These are phyloP conservation scores for Gobio gobio DNA, from an alignment of 2,113 vertebrate genomes.

Conservation along the genomic window DNA sequence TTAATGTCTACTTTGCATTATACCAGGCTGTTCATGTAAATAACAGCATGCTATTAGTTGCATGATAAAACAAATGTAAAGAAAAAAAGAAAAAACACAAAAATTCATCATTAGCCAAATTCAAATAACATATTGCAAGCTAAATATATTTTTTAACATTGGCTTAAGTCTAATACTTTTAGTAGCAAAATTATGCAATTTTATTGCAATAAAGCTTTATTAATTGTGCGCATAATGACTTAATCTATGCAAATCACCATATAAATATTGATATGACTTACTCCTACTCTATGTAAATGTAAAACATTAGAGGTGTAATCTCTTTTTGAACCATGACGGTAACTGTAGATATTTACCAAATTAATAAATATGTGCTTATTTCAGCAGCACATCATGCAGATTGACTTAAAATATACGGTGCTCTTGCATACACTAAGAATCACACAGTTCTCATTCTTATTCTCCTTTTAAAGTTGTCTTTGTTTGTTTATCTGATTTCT, in stretches of 20 bases:
- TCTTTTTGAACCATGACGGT: constrained; percentile 54
- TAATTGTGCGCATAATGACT: constrained; percentile 56
- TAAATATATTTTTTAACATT: constrained; percentile 46
- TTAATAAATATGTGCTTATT: constrained; percentile 48
- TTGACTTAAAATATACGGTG: constrained; percentile 10
- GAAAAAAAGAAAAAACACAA: not conserved
- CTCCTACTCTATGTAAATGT: constrained; percentile 72
- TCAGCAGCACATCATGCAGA: constrained; percentile 5
- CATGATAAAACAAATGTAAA: not conserved
- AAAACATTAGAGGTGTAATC: constrained; percentile 70
- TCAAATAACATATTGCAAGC: constrained; percentile 48
- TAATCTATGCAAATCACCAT: constrained; percentile 71
- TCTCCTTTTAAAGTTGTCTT: not conserved
- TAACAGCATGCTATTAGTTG: constrained; percentile 23
- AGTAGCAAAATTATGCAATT: constrained; percentile 48
- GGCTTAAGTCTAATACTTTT: constrained; percentile 46
- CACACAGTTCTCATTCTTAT: not conserved
- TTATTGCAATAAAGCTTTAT: constrained; percentile 60
- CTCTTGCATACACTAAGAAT: not conserved
- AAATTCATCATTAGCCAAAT: constrained; percentile 49
- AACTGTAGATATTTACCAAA: constrained; percentile 53
- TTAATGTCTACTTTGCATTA: constrained; percentile 7
- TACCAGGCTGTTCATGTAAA: not conserved
- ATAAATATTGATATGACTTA: constrained; percentile 76
- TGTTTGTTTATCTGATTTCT: not conserved